Conservation (phyloP, 2,888 invertebrate genomes). For the Caenorhabditis sp. region DNA sequence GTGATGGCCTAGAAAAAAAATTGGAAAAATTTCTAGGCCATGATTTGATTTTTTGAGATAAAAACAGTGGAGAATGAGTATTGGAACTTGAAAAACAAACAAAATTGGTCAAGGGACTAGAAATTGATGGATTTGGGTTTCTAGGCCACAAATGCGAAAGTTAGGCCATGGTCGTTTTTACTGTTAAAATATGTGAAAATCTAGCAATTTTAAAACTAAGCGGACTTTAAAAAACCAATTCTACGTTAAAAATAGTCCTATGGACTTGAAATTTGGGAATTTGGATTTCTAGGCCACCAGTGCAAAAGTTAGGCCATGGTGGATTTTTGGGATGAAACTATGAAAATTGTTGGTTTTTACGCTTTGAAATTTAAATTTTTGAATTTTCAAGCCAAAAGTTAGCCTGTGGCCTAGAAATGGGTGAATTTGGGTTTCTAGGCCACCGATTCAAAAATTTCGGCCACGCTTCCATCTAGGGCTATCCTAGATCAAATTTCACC, state of each 20-base stretch:
- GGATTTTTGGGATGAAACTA: background rate
- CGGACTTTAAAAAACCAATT: background rate
- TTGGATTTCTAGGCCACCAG: slow-evolving; percentile 5
- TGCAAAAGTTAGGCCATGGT: background rate
- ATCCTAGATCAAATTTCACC: no score
- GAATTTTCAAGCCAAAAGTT: no score
- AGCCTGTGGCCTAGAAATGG: no score
- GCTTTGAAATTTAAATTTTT: no score
- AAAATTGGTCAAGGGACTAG: no score
- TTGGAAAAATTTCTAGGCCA: background rate
- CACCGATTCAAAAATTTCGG: background rate
- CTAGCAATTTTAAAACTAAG: no score
- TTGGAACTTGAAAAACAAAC: no score
- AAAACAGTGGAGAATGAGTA: no score
- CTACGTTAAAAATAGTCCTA: background rate
- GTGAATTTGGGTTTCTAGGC: background rate
- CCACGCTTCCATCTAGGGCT: no score
- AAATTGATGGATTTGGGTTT: background rate
- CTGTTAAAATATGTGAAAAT: no score
- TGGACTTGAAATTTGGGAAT: background rate
- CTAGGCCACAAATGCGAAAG: background rate
- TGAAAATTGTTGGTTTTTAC: no score
- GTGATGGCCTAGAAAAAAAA: background rate
- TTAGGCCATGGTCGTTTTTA: background rate
- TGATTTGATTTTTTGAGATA: no score